These are phyloP conservation scores for Hipposideros larvatus DNA, from an alignment of 2,797 vertebrate species.

Conservation along the genomic window DNA sequence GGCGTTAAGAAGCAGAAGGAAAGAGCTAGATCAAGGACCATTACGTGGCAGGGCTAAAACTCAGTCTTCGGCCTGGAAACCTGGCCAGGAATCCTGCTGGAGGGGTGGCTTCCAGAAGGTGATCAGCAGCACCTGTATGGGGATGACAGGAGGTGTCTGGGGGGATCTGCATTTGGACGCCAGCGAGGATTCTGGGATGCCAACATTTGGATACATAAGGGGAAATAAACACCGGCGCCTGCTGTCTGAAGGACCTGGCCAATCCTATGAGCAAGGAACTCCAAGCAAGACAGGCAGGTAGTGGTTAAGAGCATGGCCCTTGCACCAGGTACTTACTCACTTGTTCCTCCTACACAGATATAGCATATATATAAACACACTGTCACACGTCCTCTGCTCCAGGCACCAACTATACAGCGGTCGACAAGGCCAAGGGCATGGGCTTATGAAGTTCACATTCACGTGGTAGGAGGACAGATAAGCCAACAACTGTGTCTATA, in stretches of 20 bases:
- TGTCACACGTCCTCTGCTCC: neutral
- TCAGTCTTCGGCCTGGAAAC: neutral
- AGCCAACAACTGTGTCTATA: accelerated
- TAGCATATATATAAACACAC: accelerated
- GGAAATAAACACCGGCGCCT: neutral
- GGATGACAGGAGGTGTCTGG: accelerated
- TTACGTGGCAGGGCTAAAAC: neutral
- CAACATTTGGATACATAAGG: neutral
- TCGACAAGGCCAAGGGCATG: neutral
- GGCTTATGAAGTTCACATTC: neutral
- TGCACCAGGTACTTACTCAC: neutral
- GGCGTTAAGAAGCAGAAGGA: neutral
- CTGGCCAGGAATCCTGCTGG: neutral
- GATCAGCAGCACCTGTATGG: neutral
- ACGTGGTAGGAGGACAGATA: neutral
- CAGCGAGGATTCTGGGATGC: neutral
- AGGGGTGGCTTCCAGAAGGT: neutral
- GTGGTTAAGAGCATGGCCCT: neutral
- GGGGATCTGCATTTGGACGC: neutral
- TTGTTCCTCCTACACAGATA: neutral
- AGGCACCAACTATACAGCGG: neutral
- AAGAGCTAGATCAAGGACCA: neutral
- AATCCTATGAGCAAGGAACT: neutral
- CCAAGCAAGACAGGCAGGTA: neutral
- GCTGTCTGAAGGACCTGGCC: neutral